phyloP scores from a whole-genome alignment of 1,140 invertebrate species.

The Pseudomyrmex concolor region DNA sequence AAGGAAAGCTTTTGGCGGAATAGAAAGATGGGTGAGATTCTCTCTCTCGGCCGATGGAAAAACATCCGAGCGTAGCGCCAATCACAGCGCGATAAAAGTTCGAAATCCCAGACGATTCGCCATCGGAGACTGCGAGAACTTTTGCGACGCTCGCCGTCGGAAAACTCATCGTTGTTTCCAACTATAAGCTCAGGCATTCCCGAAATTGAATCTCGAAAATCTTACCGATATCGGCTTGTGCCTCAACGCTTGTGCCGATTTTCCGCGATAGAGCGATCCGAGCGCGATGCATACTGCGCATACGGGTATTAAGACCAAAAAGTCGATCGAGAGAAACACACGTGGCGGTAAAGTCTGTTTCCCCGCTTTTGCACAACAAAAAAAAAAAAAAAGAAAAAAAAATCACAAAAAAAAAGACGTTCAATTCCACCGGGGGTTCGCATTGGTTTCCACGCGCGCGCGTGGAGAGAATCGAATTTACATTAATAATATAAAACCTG shows the following conservation, averaged over 20 bases:
- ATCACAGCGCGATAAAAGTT: conserved; percentile 73
- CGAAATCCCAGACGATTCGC: conserved; percentile 71
- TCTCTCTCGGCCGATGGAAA: conserved; percentile 41
- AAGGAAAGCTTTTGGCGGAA: conserved; percentile 33
- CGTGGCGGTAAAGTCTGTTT: not conserved
- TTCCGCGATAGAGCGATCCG: conserved; percentile 50
- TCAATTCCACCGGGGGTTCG: too few species aligned
- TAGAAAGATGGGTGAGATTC: conserved; percentile 49
- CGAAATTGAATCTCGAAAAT: conserved; percentile 71
- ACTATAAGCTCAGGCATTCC: conserved; percentile 73
- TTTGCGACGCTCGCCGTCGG: conserved; percentile 58
- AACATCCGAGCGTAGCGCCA: conserved; percentile 67
- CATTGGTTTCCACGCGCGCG: too few species aligned
- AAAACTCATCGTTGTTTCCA: conserved; percentile 74
- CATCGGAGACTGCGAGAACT: conserved; percentile 59
- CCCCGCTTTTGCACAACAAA: too few species aligned
- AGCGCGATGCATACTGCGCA: too few species aligned
- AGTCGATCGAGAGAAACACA: not conserved
- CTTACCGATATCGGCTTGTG: conserved; percentile 68
- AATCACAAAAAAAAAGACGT: too few species aligned
- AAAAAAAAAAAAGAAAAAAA: too few species aligned
- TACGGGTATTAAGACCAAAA: conserved; percentile 22
- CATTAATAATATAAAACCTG: too few species aligned
- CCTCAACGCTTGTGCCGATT: conserved; percentile 2
- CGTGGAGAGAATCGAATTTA: too few species aligned